Conservation (phyloP, 2,888 invertebrate species). For the Antheraea yamamai region DNA sequence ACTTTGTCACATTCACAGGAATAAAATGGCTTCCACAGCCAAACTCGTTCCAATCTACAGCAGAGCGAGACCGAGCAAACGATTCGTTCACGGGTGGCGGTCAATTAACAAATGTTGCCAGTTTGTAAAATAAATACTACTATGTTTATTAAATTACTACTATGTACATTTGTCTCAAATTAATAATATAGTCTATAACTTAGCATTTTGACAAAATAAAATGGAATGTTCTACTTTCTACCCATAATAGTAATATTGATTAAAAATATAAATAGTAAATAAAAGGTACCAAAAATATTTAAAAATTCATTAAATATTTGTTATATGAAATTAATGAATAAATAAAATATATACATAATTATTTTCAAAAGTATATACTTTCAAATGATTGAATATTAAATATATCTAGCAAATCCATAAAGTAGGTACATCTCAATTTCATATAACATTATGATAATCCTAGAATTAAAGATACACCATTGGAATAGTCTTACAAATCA, state of each 20-base stretch:
- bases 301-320: too few species aligned
- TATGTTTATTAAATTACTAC: slow-evolving; percentile 24
- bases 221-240: neutral
- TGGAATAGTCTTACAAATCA: too few species aligned
- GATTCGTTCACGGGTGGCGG: slow-evolving; percentile 72
- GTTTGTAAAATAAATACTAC: slow-evolving; percentile 39
- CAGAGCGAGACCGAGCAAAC: slow-evolving; percentile 76
- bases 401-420: too few species aligned
- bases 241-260: too few species aligned
- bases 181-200: neutral
- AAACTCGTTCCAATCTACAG: slow-evolving; percentile 56
- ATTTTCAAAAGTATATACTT: too few species aligned
- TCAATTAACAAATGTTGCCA: slow-evolving; percentile 72
- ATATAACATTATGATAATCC: too few species aligned
- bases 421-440: too few species aligned
- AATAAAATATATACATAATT: too few species aligned
- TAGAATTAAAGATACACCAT: too few species aligned
- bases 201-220: neutral
- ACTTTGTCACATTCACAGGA: slow-evolving; percentile 76
- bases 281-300: too few species aligned
- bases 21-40: slow-evolving; percentile 80
- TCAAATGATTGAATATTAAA: too few species aligned
- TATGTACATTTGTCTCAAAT: neutral
- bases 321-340: too few species aligned
- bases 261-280: neutral